Percentiles rank a stretch among this genome's conserved stretches.
Conservation (phyloP, 1,140 invertebrate genomes). For the Sycophila sp. region DNA sequence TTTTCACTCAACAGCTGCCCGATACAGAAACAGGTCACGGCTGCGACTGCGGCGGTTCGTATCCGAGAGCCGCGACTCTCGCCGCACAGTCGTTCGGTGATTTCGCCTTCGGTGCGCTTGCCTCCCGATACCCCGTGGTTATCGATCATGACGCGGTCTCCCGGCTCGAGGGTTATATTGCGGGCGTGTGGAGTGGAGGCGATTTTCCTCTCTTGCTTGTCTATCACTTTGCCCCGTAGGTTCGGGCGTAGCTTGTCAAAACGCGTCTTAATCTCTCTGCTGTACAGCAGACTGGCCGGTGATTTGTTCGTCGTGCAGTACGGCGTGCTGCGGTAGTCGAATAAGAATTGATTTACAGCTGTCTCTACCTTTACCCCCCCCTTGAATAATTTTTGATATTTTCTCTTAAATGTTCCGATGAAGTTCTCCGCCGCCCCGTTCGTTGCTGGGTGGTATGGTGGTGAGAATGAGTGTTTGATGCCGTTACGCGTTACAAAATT, state of each 20-base stretch:
- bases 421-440: slow-evolving; percentile 54
- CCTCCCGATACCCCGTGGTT: not conserved
- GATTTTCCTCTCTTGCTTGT: not conserved
- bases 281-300: slow-evolving; percentile 23
- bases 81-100: not conserved
- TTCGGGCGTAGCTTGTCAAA: slow-evolving; percentile 21
- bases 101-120: not conserved
- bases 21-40: no score
- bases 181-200: not conserved
- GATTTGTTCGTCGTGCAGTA: slow-evolving; percentile 25
- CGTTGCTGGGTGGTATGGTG: slow-evolving; percentile 54
- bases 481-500: slow-evolving; percentile 44
- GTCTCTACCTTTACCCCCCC: no score
- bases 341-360: no score
- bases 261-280: slow-evolving; percentile 25
- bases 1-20: no score
- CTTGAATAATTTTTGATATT: slow-evolving; percentile 48
- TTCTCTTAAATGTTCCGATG: slow-evolving; percentile 52
- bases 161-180: not conserved
- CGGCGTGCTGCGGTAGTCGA: not conserved
- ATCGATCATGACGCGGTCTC: not conserved
- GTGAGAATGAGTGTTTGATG: slow-evolving; percentile 49
- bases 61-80: no score
- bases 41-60: no score
- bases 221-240: not conserved